Conservation (phyloP, 1,140 invertebrate species). For the Marisa cornuarietis region DNA sequence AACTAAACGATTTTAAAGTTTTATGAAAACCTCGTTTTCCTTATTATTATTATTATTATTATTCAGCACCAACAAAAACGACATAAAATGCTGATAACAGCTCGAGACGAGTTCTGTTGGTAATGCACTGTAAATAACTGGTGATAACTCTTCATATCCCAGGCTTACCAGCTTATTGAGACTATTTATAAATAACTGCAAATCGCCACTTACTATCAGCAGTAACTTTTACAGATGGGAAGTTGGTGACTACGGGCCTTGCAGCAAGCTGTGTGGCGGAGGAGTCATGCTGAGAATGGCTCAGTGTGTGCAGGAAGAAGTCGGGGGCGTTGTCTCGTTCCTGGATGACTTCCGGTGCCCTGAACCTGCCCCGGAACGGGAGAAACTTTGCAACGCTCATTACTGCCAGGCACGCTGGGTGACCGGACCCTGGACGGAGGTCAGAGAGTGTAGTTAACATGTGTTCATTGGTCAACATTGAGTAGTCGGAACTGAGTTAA, state of each 20-base stretch:
- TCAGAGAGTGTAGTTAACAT: not conserved
- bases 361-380: constrained; percentile 36
- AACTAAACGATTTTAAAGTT: no score
- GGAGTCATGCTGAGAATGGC: constrained; percentile 86
- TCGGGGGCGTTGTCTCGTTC: constrained; percentile 77
- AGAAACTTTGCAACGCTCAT: constrained; percentile 40
- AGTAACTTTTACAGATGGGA: constrained; percentile 76
- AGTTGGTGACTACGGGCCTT: constrained; percentile 85
- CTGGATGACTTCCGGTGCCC: constrained; percentile 37
- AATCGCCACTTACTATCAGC: no score
- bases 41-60: no score
- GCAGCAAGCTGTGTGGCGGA: constrained; percentile 88
- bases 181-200: no score
- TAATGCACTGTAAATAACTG: no score
- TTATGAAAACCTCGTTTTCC: no score
- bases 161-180: no score
- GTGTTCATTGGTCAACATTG: no score
- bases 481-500: not conserved
- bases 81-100: no score
- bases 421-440: constrained; percentile 38
- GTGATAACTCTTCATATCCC: no score
- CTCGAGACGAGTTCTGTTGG: no score
- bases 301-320: constrained; percentile 88
- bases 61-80: no score
- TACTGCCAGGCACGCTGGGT: constrained; percentile 43